phyloP scores from a whole-genome alignment of 2,113 vertebrate genomes.

The Podiceps cristatus region DNA sequence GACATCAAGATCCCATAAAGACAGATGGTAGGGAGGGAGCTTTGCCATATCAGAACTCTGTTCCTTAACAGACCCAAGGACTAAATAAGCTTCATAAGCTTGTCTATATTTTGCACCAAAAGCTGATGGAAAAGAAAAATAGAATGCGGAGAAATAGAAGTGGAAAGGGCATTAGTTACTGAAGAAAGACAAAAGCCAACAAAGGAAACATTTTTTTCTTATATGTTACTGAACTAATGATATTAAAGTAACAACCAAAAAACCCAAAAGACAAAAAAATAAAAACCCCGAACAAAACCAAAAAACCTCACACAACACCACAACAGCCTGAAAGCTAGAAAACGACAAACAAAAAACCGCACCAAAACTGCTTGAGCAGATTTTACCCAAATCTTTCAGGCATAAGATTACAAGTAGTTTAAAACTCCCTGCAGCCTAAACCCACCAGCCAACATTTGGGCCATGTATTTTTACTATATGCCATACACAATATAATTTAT shows the following conservation, averaged over 20 bases:
- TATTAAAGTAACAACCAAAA: neutral
- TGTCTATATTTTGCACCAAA: neutral
- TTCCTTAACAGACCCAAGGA: neutral
- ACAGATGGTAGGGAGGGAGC: neutral
- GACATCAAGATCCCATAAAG: neutral
- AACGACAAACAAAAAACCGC: accelerated
- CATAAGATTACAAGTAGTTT: neutral
- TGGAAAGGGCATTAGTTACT: neutral
- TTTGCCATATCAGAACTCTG: neutral
- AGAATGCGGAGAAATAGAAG: accelerated
- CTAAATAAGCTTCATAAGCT: neutral
- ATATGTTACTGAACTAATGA: neutral
- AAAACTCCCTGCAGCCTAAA: neutral
- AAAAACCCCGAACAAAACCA: neutral
- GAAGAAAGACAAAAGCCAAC: neutral
- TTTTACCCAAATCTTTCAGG: neutral
- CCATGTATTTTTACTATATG: accelerated
- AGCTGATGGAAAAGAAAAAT: neutral
- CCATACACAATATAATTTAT: neutral
- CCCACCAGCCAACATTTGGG: accelerated
- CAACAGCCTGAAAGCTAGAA: neutral
- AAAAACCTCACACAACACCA: neutral
- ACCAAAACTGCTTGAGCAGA: neutral
- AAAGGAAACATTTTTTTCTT: neutral
- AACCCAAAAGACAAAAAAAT: neutral